A percentile compares a stretch with the other conserved stretches of the same genome.
These are phyloP conservation scores for Plemyria rubiginata DNA, from an alignment of 2,888 invertebrate species.

Conservation along the genomic window DNA sequence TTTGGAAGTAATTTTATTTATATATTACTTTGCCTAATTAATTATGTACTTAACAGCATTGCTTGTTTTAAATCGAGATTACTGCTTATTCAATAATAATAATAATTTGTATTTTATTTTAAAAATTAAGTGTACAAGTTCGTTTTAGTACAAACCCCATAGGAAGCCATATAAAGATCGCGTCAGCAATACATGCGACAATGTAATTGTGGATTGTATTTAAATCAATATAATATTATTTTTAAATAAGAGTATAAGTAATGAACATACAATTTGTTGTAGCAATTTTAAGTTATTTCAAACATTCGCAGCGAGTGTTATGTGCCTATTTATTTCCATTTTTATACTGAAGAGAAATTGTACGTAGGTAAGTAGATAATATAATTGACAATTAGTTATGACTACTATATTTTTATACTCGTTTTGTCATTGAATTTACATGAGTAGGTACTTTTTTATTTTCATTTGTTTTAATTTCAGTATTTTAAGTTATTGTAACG, in stretches of 20 bases:
- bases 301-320: slow-evolving; percentile 75
- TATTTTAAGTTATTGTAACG: slow-evolving; percentile 67
- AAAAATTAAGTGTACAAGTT: slow-evolving; percentile 25
- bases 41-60: slow-evolving; percentile 55
- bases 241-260: slow-evolving; percentile 29
- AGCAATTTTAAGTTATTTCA: slow-evolving; percentile 65
- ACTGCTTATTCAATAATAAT: slow-evolving; percentile 34
- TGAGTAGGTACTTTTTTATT: slow-evolving; percentile 49
- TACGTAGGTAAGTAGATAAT: slow-evolving; percentile 68
- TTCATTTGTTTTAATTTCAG: slow-evolving; percentile 74
- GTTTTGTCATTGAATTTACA: slow-evolving; percentile 49
- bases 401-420: slow-evolving; percentile 53
- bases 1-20: slow-evolving; percentile 52
- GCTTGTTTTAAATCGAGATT: slow-evolving; percentile 43
- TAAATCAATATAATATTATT: slow-evolving; percentile 40
- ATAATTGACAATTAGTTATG: slow-evolving; percentile 72
- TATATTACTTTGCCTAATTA: slow-evolving; percentile 28
- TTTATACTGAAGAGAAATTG: slow-evolving; percentile 67
- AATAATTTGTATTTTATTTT: slow-evolving; percentile 25
- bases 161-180: slow-evolving; percentile 69
- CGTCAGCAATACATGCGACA: slow-evolving; percentile 65
- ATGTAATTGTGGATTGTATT: slow-evolving; percentile 75
- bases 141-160: slow-evolving; percentile 72
- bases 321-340: slow-evolving; percentile 82
- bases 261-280: slow-evolving; percentile 38